Evolutionary conservation across 2,888 invertebrate genomes (phyloP), one percentile per base, ranked within the genome.

Genomic region (Ochropleura leucogaster): DNA sequence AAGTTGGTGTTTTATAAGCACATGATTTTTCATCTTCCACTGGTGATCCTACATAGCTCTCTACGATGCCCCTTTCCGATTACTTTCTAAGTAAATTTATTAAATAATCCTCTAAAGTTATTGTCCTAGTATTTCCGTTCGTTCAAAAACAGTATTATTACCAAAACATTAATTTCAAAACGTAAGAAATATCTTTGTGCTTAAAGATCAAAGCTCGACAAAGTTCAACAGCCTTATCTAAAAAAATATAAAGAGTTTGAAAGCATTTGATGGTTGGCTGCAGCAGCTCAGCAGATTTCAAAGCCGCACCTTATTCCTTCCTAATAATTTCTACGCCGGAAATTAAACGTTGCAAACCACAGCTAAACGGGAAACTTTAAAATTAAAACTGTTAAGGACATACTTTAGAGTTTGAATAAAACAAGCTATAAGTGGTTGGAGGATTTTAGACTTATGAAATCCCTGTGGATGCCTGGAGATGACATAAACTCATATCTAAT

Each of bases 271-370:
- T 62, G 73, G 68, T 80, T 62, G 60, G 63, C 66, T 88, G 85
- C 82, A 84, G 62, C 72, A 70, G 79, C 86, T 87, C 81, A 87
- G 68, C 65, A 80, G 76, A 75, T 90, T 92, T 93, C 89, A 91
- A 94, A 92, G 87, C 88, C 90, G 87, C 51, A 89, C 89, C 90
- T 93, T 91, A 94, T 92, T 93, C 91, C 91, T 90, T 90, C 91
- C 91, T 92, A 92, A 94, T 95, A 93, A 94, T 94, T 94, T 92
- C 92, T 89, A 87, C 83, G 79, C 89, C 94, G 95, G 95, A 95
- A 95, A 95, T 95, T 95, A 95, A 95, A 95, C 94, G 92, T 91
- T 93, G 93, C 92, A 90, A 90, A 90, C 92, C 87, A 86, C 89
- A 85, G 90, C 84, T 88, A 91, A 93, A 90, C 91, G 91, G 92